Conservation (phyloP, 2,888 invertebrate genomes). For the Perithous albicinctus region DNA sequence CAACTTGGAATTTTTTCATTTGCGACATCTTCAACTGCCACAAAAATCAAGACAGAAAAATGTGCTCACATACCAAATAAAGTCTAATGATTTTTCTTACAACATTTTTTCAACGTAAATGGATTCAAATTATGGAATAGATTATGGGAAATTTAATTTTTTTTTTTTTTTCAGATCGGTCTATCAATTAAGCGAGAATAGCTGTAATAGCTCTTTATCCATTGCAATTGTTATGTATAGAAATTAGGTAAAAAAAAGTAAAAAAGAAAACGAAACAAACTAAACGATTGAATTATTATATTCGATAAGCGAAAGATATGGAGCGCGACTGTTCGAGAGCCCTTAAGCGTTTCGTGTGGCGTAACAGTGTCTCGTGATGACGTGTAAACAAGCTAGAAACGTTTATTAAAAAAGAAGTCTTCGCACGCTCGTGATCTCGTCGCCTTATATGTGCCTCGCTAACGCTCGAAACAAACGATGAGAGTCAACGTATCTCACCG, state of each 20-base stretch:
- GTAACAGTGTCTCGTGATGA: slow-evolving; percentile 16
- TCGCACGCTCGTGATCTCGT: slow-evolving; percentile 32
- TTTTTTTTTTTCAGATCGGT: too few relatives aligned
- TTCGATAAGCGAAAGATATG: slow-evolving; percentile 1
- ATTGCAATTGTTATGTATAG: not conserved
- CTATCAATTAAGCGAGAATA: too few relatives aligned
- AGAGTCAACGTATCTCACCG: slow-evolving; percentile 1
- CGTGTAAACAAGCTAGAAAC: slow-evolving; percentile 35
- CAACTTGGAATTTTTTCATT: too few relatives aligned
- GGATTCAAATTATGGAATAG: too few relatives aligned
- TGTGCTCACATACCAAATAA: too few relatives aligned
- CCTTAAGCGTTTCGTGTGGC: slow-evolving; percentile 27
- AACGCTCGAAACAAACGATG: slow-evolving; percentile 16
- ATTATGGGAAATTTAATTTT: too few relatives aligned
- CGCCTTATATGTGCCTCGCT: slow-evolving; percentile 25
- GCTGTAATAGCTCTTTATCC: not conserved
- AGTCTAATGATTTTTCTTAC: too few relatives aligned
- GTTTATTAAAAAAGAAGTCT: slow-evolving; percentile 41
- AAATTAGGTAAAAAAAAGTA: not conserved
- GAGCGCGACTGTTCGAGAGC: slow-evolving; percentile 13
- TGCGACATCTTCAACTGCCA: too few relatives aligned
- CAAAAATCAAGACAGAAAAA: too few relatives aligned
- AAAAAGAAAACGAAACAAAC: slow-evolving; percentile 9
- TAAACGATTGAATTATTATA: slow-evolving; percentile 10
- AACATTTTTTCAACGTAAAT: too few relatives aligned